phyloP scores from a whole-genome alignment of 2,888 invertebrate genomes.

The Capitulum mitella region DNA sequence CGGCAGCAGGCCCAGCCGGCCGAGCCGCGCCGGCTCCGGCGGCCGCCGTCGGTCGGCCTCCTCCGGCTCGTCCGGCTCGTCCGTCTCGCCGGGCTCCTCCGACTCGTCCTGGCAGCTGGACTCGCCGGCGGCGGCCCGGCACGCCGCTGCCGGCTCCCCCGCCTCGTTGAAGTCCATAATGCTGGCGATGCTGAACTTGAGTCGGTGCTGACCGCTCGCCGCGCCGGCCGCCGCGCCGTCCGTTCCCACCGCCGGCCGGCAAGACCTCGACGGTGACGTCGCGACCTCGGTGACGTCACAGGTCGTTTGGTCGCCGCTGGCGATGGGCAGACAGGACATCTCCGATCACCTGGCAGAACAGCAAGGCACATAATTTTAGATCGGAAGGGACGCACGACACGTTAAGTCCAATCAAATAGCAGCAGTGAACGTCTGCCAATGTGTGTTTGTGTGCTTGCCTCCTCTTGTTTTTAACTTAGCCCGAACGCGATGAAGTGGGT shows the following conservation, averaged over 20 bases:
- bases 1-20: neutral
- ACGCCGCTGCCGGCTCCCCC: neutral
- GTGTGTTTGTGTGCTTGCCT: no score
- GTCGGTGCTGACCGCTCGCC: neutral
- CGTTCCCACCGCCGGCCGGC: neutral
- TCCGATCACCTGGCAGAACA: neutral
- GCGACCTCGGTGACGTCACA: neutral
- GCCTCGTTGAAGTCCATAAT: conserved; percentile 17
- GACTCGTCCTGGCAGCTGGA: neutral
- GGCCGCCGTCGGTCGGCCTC: neutral
- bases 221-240: neutral
- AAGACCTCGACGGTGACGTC: neutral
- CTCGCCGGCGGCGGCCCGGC: neutral
- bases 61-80: neutral
- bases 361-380: no score
- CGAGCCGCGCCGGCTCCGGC: neutral
- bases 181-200: conserved; percentile 26
- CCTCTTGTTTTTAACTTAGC: no score
- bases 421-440: no score
- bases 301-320: neutral
- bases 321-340: neutral
- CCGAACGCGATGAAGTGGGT: no score
- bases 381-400: no score
- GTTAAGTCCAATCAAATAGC: no score
- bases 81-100: neutral